These are phyloP conservation scores for Tipula unca DNA, from an alignment of 2,888 invertebrate genomes.

Conservation along the genomic window DNA sequence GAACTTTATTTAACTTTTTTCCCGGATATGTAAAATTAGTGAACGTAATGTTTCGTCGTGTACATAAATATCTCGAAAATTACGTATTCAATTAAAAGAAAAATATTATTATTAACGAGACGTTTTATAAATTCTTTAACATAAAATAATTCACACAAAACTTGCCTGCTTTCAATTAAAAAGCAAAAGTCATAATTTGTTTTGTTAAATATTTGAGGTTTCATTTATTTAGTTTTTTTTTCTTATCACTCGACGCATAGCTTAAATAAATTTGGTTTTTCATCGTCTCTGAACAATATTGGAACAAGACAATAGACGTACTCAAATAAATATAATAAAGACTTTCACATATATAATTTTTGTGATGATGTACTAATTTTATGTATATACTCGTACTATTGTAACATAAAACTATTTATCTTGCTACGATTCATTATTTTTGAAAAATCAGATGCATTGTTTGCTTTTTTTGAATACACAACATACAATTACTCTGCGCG, in stretches of 20 bases:
- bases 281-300: neutral
- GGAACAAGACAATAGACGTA: neutral
- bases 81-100: neutral
- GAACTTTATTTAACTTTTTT: neutral
- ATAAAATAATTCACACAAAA: neutral
- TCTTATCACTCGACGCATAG: neutral
- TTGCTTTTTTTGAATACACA: neutral
- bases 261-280: neutral
- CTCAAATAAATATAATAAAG: neutral
- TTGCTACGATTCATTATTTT: neutral
- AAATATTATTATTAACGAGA: neutral
- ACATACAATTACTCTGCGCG: neutral
- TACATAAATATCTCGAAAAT: neutral
- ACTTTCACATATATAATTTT: neutral
- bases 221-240: neutral
- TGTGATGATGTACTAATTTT: neutral
- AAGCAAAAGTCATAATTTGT: neutral
- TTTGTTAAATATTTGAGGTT: neutral
- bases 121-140: neutral
- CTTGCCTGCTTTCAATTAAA: neutral
- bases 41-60: neutral
- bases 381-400: neutral
- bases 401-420: constrained; percentile 8
- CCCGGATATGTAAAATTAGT: neutral
- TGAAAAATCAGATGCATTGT: neutral